Evolutionary conservation across 2,888 invertebrate genomes (phyloP), one percentile per base, ranked within the genome.

Genomic region (Oscheius sp.): DNA sequence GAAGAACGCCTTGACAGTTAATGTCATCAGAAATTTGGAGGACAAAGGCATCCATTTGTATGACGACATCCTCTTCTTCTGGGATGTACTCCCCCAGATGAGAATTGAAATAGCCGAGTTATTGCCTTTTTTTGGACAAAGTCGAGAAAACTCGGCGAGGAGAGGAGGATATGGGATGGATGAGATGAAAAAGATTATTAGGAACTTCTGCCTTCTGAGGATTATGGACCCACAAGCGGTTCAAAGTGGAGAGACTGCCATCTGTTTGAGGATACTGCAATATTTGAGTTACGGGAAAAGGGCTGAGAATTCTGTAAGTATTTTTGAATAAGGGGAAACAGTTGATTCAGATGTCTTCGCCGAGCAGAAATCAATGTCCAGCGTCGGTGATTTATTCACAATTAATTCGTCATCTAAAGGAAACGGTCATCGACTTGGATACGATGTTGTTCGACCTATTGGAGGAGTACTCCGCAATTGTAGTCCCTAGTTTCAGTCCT

Each of bases 51-150:
- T 18, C 18, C n/a, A 18, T 23, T 43, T 66, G 7, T 70, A 59
- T 41, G 70, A 70, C 27, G 12, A 49, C 7, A 59, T 70, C 25
- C 58, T 70, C 13, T 52, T 70, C 61, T 46, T n/a, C 7, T 70
- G 70, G 70, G 70, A 70, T 45, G 29, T 49, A 0, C 21, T 58
- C 6, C 70, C 70, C 2, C 59, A 46, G 12, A 23, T 58, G 9
- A 25, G 70, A 12, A 1, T 16, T 2, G 29, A 41, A 21, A 69
- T 69, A 13, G 43, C 43, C 7, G 55, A 41, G 5, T 23, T 69
- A 0, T 25, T 69, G 21, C 2, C 7, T 21, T 55, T 69, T 23
- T 69, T 69, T 21, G 45, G 41, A 12, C 55, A 69, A 7, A 52
- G 52, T n/a, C 23, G 66, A 18, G 49, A 18, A 9, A 29, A 27